phyloP scores from a whole-genome alignment of 2,888 invertebrate genomes.

The Artemia sinica region DNA sequence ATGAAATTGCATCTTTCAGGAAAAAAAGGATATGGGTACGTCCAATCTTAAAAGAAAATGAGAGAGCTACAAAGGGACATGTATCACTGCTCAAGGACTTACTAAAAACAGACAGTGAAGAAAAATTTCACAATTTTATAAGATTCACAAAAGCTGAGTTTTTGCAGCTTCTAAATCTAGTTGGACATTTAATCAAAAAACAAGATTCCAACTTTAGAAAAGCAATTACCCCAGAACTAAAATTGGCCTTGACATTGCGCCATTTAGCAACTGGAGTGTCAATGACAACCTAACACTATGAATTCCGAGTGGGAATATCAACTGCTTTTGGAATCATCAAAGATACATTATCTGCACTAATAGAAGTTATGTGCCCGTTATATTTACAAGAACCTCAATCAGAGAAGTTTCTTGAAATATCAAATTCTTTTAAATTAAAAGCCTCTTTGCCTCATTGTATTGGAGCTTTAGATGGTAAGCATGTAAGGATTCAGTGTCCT shows the following conservation, averaged over 20 bases:
- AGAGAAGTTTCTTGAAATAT: slow-evolving; percentile 14
- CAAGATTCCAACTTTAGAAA: slow-evolving; percentile 22
- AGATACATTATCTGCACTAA: neutral
- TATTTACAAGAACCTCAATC: no score
- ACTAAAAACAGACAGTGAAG: slow-evolving; percentile 23
- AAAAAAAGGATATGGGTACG: slow-evolving; percentile 6
- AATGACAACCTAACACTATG: neutral
- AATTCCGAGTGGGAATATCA: slow-evolving; percentile 1
- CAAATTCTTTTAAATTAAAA: slow-evolving; percentile 22
- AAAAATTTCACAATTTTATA: slow-evolving; percentile 21
- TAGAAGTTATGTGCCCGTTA: no score
- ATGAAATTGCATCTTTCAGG: neutral
- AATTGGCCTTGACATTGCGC: slow-evolving; percentile 22
- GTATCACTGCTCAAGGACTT: slow-evolving; percentile 24
- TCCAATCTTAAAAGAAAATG: neutral
- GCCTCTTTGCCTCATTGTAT: slow-evolving; percentile 16
- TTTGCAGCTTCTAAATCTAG: slow-evolving; percentile 20
- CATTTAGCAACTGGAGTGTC: slow-evolving; percentile 22
- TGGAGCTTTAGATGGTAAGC: no score
- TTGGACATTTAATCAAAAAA: slow-evolving; percentile 22
- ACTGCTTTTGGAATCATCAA: slow-evolving; percentile 3
- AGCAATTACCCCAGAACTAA: slow-evolving; percentile 21
- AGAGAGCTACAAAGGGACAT: neutral
- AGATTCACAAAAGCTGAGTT: slow-evolving; percentile 22
- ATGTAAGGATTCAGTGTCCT: no score